Conservation (phyloP, 2,888 invertebrate species). For the Papilio elwesi region DNA sequence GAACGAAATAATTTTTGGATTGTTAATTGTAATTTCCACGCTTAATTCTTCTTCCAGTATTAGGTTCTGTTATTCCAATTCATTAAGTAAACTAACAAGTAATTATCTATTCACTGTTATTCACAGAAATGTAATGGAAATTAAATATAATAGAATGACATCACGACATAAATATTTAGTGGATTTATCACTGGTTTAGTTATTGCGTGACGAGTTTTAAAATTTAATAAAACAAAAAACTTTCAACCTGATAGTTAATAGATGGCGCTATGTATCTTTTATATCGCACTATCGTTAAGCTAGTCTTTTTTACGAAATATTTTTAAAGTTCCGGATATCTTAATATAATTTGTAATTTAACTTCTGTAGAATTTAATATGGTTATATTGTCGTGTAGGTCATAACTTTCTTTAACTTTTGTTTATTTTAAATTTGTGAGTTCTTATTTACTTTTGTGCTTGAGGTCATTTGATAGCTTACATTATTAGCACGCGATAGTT, state of each 20-base stretch:
- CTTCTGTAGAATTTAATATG: no score
- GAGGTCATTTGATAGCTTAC: background rate
- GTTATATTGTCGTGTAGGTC: no score
- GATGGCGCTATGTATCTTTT: no score
- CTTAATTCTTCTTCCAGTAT: conserved; percentile 11
- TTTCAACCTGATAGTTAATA: no score
- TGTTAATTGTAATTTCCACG: no score
- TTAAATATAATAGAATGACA: background rate
- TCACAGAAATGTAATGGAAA: conserved; percentile 1
- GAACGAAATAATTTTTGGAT: no score
- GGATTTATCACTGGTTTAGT: background rate
- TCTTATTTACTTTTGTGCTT: conserved; percentile 5
- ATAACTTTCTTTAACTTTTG: background rate
- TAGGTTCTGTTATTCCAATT: conserved; percentile 34
- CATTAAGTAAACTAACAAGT: conserved; percentile 15
- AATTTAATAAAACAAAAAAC: no score
- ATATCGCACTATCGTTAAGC: no score
- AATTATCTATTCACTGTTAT: conserved; percentile 2
- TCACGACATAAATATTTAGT: conserved; percentile 5
- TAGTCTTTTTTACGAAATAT: no score
- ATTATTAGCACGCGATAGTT: conserved; percentile 8
- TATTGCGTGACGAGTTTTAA: no score
- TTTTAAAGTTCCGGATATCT: no score
- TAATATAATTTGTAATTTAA: no score
- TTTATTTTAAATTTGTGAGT: background rate